Evolutionary conservation across 1,140 invertebrate species (phyloP).

Genomic region (Polypedilum vanderplanki): DNA sequence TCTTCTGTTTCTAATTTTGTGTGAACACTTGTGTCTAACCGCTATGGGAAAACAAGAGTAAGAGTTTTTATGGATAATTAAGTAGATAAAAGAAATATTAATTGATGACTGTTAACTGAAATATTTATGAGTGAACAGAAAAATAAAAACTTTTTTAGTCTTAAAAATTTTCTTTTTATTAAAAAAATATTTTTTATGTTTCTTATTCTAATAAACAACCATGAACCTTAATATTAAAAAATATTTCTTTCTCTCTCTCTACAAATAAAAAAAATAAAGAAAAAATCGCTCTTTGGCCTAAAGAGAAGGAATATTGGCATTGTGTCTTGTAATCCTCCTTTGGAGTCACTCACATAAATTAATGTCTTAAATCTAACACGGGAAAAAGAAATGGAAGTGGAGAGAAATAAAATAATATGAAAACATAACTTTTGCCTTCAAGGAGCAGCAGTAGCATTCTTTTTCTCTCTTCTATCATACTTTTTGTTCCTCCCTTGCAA

Average conservation of each 20-base stretch:
- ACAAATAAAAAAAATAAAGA: too few relatives aligned
- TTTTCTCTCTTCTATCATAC: too few relatives aligned
- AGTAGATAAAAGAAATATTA: constrained; percentile 26
- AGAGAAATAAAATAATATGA: background rate
- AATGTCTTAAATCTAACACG: background rate
- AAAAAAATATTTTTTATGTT: too few relatives aligned
- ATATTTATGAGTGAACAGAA: too few relatives aligned
- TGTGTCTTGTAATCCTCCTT: constrained; percentile 1
- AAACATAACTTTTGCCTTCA: background rate
- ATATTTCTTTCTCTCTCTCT: too few relatives aligned
- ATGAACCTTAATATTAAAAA: too few relatives aligned
- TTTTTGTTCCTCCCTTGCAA: too few relatives aligned
- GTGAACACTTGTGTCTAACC: background rate
- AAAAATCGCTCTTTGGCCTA: background rate
- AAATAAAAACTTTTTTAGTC: too few relatives aligned
- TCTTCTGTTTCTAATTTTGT: constrained; percentile 8
- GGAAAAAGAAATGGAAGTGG: too few relatives aligned
- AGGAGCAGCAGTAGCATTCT: too few relatives aligned
- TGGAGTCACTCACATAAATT: constrained; percentile 5
- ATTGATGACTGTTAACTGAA: constrained; percentile 4
- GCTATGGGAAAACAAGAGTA: background rate
- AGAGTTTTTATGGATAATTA: constrained; percentile 22
- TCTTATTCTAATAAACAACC: too few relatives aligned
- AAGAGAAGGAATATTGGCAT: background rate
- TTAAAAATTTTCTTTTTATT: too few relatives aligned